phyloP scores from a whole-genome alignment of 2,797 vertebrate species.

The Nasua narica region DNA sequence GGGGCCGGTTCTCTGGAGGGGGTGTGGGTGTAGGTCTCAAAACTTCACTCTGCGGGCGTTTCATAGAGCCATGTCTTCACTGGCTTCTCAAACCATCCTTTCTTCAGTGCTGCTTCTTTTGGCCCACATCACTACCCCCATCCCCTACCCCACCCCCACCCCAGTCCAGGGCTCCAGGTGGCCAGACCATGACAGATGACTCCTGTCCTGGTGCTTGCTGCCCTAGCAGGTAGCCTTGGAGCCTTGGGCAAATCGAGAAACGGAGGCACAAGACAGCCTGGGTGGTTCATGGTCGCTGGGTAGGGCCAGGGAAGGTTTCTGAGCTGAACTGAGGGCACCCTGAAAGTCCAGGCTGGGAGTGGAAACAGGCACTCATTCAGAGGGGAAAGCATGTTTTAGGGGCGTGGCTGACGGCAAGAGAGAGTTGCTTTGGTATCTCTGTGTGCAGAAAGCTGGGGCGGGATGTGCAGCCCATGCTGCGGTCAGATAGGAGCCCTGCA shows the following conservation, averaged over 20 bases:
- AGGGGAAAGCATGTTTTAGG: not conserved
- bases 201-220: not conserved
- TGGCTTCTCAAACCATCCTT: not conserved
- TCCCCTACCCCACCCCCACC: not conserved
- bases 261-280: not conserved
- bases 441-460: not conserved
- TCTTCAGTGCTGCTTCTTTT: not conserved
- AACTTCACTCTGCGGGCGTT: not conserved
- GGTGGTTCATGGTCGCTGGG: not conserved
- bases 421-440: not conserved
- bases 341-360: not conserved
- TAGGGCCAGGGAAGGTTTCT: not conserved
- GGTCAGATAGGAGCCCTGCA: not conserved
- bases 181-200: not conserved
- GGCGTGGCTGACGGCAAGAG: not conserved
- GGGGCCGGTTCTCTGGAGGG: not conserved
- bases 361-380: not conserved
- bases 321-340: not conserved
- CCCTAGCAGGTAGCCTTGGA: not conserved
- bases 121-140: not conserved
- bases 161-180: not conserved
- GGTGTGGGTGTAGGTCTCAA: not conserved
- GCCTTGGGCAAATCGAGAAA: not conserved
- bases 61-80: not conserved
- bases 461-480: not conserved